Base-by-base conservation (phyloP, 2,113 vertebrate genomes). In the Tinamus guttatus region DNA sequence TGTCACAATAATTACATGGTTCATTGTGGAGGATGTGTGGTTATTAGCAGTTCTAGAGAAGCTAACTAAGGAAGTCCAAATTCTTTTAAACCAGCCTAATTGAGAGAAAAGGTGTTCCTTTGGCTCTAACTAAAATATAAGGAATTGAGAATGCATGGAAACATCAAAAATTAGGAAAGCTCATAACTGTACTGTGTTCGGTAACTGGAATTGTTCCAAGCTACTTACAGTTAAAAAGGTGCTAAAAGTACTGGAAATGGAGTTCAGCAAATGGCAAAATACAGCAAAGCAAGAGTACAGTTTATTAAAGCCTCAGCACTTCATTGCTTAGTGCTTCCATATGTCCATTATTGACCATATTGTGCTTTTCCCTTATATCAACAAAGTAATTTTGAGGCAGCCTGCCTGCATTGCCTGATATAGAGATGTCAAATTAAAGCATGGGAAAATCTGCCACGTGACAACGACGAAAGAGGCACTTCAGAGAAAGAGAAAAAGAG, bases 1-100 rank as follows among this genome's bases (percentile, higher is more conserved):
- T 97, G 96, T 97, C 97, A 97, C 83, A 97, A 97, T 97, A 98
- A 98, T 98, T 98, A 97, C 93, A 95, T 96, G 95, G 96, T 97
- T 97, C 97, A 96, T 80, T 90, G 94, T 97, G 74, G 96, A 96
- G 90, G 81, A 93, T 97, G 36, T 97, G 89, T 94, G 87, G 81
- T 97, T 97, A 97, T 98, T 98, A 98, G 89, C 70, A 96, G 93
- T 95, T 96, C 91, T 96, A 93, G 96, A 92, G 87, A 93, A 97
- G 94, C 94, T 98, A 98, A 98, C 98, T 97, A 98, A 98, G 81
- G 75, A 92, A 98, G 95, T 97, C 81, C 96, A 97, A 98, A 97
- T 96, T 95, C 92, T 94, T 81, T 96, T 76, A 96, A 97, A 96
- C 95, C 77, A 87, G 93, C 98, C 97, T 97, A 96, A 92, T 96